Base-by-base conservation (phyloP, 2,113 vertebrate species). In the Muntiacus muntjak region DNA sequence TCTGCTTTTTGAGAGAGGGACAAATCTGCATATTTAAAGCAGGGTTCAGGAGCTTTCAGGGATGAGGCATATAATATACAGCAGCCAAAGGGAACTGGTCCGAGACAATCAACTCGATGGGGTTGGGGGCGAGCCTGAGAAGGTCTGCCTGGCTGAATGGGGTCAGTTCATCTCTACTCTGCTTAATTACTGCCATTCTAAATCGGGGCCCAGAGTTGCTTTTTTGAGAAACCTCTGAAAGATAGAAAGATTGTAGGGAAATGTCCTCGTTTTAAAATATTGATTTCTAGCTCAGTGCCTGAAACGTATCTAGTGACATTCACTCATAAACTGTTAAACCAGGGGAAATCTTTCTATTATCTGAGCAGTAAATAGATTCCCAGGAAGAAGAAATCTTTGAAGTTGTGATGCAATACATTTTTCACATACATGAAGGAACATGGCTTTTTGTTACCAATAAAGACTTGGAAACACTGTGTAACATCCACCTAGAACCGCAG, bases 211-310 rank as follows among this genome's bases (percentile, higher is more conserved):
- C 28, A 71, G 79, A 43, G 43, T n/a, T 11, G 21, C 47, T 57
- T 87, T 82, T 78, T 78, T 62, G 40, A 87, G 62, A 95, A 95
- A 96, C 58, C 16, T 26, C 58, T n/a, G 23, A 43, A 45, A 50
- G 14, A 25, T 0, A 76, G 45, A 71, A 67, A 67, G 45, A 67
- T 58, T 28, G 60, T 2, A 86, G 33, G 57, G 28, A 82, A 71
- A 91, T 43, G 40, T 79, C 58, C 47, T 47, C 14, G 3, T 64
- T 91, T 93, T 93, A 12, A 89, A 91, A 95, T 57, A 85, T 1
- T 26, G 17, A 26, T 47, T 89, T 87, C 43, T 58, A 71, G 57
- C 45, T 67, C 45, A 58, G 55, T 64, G 85, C 19, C 86, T 71
- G 21, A 92, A 89, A 92, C n/a, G 10, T 1, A 28, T 8, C 9